Base-by-base conservation (phyloP, 2,888 invertebrate species). In the Amiota communis region DNA sequence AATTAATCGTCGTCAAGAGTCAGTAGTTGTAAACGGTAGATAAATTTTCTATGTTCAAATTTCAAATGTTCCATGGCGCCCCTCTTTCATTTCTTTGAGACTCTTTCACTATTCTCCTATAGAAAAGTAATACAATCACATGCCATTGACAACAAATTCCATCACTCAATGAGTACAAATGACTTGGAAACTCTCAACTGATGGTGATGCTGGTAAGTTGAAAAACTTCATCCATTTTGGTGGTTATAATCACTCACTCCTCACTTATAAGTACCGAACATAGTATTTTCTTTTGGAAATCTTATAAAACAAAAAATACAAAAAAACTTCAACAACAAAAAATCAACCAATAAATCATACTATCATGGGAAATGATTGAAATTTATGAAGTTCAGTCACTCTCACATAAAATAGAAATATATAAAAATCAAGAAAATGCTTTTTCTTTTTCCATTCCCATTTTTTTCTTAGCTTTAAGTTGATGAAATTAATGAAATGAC, bases 1-100 rank as follows among this genome's bases (percentile, higher is more conserved):
- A 80, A 86, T 85, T 83, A 84, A 86, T 80, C 80, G 59, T 72
- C 74, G 17, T 36, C 36, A 36, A 36, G 36, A 36, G 36, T 36
- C 36, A 36, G 6, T 36, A 36, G 36, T 6, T 36, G 36, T 36
- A 36, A 36, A 36, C 36, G 36, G 36, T 36, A 36, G 36, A 36
- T 36, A 36, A 6, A 36, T 36, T 36, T 36, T 74, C 57, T 72
- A 59, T 20, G 70, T 10, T 65, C 49, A 64, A 56, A 47, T 51
- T 64, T 36, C 36, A 36, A 36, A 59, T 15, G 49, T 49, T 69
- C 17, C 17, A 20, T 64, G 56, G 53, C 59, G 20, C 23, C 59
- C 59, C 53, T 15, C 53, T 15, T 15, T 8, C 53, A 53, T 59
- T 17, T 12, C 63, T 36, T 13, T 63, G 13, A 9, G 36, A 11